Percentiles rank a stretch among this genome's conserved stretches.
Conservation (phyloP, 2,888 invertebrate genomes). For the Acronicta aceris region DNA sequence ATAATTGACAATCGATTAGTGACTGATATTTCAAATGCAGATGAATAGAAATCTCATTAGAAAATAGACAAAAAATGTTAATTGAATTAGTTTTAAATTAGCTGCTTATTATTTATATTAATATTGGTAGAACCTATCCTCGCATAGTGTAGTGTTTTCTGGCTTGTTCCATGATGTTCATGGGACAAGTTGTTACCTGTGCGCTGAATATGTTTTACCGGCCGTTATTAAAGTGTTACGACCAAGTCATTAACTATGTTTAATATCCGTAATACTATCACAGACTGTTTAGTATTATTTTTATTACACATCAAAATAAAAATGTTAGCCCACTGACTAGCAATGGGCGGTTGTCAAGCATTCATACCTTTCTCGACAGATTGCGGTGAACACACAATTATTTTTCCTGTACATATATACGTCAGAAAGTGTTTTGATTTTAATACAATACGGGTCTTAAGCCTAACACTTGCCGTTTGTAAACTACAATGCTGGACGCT, state of each 20-base stretch:
- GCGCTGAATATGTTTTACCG: slow-evolving; percentile 47
- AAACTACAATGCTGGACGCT: slow-evolving; percentile 48
- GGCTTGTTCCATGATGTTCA: slow-evolving; percentile 22
- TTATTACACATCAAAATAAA: slow-evolving; percentile 48
- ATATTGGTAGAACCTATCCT: slow-evolving; percentile 63
- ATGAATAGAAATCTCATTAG: slow-evolving; percentile 84
- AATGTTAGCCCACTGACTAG: slow-evolving; percentile 40
- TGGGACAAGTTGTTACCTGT: slow-evolving; percentile 16
- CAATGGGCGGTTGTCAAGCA: slow-evolving; percentile 28
- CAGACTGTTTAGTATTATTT: slow-evolving; percentile 53
- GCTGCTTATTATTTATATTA: slow-evolving; percentile 81
- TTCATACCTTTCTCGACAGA: slow-evolving; percentile 46
- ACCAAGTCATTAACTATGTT: slow-evolving; percentile 59
- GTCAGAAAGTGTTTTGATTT: slow-evolving; percentile 51
- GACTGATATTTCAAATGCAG: slow-evolving; percentile 79
- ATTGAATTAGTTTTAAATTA: slow-evolving; percentile 82
- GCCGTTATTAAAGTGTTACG: slow-evolving; percentile 49
- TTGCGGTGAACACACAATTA: slow-evolving; percentile 61
- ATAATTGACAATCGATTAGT: slow-evolving; percentile 72
- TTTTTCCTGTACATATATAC: slow-evolving; percentile 54
- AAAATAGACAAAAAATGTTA: slow-evolving; percentile 77
- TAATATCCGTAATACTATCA: slow-evolving; percentile 55
- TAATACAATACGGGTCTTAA: slow-evolving; percentile 69
- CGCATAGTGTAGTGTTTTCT: slow-evolving; percentile 47
- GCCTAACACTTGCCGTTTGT: slow-evolving; percentile 59